phyloP scores from a whole-genome alignment of 2,888 invertebrate species.

The Sacculina carcini region DNA sequence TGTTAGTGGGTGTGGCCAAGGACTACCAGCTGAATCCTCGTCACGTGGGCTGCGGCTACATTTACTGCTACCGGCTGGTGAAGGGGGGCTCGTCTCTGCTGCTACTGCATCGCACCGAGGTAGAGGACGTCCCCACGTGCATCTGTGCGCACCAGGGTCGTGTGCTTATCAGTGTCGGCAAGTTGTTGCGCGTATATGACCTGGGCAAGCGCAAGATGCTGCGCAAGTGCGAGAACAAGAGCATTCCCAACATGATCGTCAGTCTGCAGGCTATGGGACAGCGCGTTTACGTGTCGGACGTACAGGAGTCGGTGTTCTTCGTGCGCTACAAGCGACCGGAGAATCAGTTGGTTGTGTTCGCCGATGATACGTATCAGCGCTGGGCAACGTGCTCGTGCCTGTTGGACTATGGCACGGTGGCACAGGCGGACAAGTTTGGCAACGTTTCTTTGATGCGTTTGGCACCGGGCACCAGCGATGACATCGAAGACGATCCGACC shows the following conservation, averaged over 20 bases:
- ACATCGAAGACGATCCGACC: constrained; percentile 97
- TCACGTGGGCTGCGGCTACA: constrained; percentile 48
- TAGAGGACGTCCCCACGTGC: constrained; percentile 75
- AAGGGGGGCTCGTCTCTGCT: constrained; percentile 58
- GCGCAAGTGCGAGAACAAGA: constrained; percentile 93
- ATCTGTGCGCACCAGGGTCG: constrained; percentile 74
- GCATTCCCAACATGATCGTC: constrained; percentile 81
- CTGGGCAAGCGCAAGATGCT: constrained; percentile 85
- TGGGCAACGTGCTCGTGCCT: constrained; percentile 82
- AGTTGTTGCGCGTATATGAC: constrained; percentile 75
- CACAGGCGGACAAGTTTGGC: constrained; percentile 92
- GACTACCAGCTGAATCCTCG: constrained; percentile 71
- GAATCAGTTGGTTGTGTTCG: constrained; percentile 91
- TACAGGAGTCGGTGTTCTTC: constrained; percentile 89
- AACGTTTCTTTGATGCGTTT: constrained; percentile 72
- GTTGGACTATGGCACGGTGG: constrained; percentile 86
- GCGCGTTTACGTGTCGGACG: constrained; percentile 77
- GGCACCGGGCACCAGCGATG: constrained; percentile 75
- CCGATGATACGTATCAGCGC: constrained; percentile 88
- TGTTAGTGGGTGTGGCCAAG: constrained; percentile 69
- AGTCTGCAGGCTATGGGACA: constrained; percentile 83
- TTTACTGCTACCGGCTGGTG: constrained; percentile 42
- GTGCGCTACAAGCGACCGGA: constrained; percentile 79
- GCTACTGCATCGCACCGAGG: constrained; percentile 68
- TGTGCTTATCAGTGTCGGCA: constrained; percentile 71